A percentile compares a stretch with the other conserved stretches of the same genome.
Evolutionary conservation across 2,113 vertebrate genomes (phyloP).

Genomic region (Oncorhynchus kisutch): DNA sequence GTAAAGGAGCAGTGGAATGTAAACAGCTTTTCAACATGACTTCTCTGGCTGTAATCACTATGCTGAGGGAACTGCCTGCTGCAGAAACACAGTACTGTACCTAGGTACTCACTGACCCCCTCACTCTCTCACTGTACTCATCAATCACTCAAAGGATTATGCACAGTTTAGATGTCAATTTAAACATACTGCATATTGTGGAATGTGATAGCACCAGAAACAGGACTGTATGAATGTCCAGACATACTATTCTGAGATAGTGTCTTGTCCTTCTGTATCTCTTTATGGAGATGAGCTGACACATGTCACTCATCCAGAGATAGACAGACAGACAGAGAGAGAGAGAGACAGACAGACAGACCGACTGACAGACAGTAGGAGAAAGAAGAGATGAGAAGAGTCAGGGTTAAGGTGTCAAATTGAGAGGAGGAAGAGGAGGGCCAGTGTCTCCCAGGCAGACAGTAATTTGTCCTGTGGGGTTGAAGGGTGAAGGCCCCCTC

Average conservation of each 20-base stretch:
- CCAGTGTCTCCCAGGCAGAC: neutral
- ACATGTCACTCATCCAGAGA: conserved; percentile 18
- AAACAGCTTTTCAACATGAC: conserved; percentile 67
- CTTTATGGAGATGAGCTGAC: neutral
- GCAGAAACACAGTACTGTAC: conserved; percentile 43
- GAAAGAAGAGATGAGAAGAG: conserved; percentile 4
- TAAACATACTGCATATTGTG: neutral
- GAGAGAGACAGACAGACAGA: neutral
- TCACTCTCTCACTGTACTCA: conserved; percentile 14
- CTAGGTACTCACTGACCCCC: conserved; percentile 5
- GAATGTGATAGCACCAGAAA: no score
- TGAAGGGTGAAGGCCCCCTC: conserved; percentile 50
- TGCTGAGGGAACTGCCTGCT: conserved; percentile 40
- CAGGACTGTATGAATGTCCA: no score
- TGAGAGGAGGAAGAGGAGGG: neutral
- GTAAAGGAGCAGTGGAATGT: conserved; percentile 58
- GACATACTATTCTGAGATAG: no score
- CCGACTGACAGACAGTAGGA: neutral
- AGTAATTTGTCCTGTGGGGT: neutral
- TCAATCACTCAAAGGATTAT: neutral
- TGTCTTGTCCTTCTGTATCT: no score
- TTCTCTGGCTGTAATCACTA: conserved; percentile 49
- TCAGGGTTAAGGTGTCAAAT: neutral
- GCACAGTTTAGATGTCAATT: no score
- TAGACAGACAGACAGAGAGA: conserved; percentile 26